phyloP scores from a whole-genome alignment of 2,797 vertebrate species.

The Sebastes goodei region DNA sequence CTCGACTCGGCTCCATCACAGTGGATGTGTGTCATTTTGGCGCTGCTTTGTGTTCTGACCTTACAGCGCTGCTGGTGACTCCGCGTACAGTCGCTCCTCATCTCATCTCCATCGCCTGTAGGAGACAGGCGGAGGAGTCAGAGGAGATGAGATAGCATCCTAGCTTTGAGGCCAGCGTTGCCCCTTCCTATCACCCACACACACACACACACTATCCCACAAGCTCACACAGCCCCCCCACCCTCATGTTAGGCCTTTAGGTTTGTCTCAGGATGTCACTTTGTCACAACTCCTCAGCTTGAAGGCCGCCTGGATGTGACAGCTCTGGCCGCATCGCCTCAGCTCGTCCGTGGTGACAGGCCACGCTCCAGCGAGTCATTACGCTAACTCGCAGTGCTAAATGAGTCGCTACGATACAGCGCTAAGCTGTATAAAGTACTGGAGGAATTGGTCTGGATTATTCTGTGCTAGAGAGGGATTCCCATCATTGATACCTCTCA shows the following conservation, averaged over 20 bases:
- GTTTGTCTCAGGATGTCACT: conserved; percentile 77
- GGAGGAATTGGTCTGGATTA: conserved; percentile 58
- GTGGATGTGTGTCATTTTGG: conserved; percentile 68
- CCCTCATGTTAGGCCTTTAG: conserved; percentile 70
- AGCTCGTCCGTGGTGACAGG: conserved; percentile 69
- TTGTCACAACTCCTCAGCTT: conserved; percentile 75
- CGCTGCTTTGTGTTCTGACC: conserved; percentile 68
- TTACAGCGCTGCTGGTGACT: conserved; percentile 71
- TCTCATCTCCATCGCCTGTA: conserved; percentile 65
- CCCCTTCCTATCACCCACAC: conserved; percentile 10
- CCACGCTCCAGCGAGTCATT: conserved; percentile 71
- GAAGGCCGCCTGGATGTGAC: conserved; percentile 71
- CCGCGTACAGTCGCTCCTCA: conserved; percentile 65
- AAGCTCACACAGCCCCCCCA: conserved; percentile 27
- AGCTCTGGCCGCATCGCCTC: conserved; percentile 64
- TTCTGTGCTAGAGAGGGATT: conserved; percentile 49
- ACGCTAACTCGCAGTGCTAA: conserved; percentile 68
- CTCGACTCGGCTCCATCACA: conserved; percentile 43
- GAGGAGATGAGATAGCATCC: conserved; percentile 62
- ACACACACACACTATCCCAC: conserved; percentile 28
- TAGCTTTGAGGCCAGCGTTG: conserved; percentile 52
- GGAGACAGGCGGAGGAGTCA: conserved; percentile 55
- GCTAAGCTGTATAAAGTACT: conserved; percentile 67
- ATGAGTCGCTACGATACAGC: conserved; percentile 68
- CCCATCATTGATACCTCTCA: conserved; percentile 58